Evolutionary conservation across 2,113 vertebrate genomes (phyloP).

Genomic region (Platysternon megacephalum): DNA sequence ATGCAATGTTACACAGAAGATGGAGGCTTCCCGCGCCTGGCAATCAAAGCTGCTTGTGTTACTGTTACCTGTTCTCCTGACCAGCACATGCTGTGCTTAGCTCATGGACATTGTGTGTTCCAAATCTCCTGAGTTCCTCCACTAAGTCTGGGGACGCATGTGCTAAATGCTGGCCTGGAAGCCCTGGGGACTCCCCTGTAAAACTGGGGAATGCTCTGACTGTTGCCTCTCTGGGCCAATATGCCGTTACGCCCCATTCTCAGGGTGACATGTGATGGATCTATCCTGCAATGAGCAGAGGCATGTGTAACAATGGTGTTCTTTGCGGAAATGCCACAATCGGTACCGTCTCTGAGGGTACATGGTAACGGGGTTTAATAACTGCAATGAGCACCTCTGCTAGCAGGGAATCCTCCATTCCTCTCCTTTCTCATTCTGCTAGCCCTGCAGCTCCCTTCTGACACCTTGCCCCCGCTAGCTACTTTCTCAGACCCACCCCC

Average conservation of each 20-base stretch:
- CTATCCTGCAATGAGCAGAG: not conserved
- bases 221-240: not conserved
- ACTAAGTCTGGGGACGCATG: not conserved
- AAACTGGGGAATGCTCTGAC: not conserved
- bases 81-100: not conserved
- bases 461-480: not conserved
- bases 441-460: too few species aligned
- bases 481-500: not conserved
- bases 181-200: not conserved
- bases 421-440: not conserved
- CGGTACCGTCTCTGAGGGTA: too few species aligned
- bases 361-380: too few species aligned
- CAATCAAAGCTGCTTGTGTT: not conserved
- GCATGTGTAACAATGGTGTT: not conserved
- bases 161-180: not conserved
- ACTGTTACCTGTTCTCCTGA: not conserved
- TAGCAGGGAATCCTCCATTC: not conserved
- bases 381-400: not conserved
- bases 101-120: not conserved
- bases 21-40: not conserved
- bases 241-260: not conserved
- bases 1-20: not conserved
- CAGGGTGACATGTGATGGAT: not conserved
- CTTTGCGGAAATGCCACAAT: too few species aligned
- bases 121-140: not conserved